Base-by-base conservation (phyloP, 2,113 vertebrate species). In the Neopipo cinnamomea region DNA sequence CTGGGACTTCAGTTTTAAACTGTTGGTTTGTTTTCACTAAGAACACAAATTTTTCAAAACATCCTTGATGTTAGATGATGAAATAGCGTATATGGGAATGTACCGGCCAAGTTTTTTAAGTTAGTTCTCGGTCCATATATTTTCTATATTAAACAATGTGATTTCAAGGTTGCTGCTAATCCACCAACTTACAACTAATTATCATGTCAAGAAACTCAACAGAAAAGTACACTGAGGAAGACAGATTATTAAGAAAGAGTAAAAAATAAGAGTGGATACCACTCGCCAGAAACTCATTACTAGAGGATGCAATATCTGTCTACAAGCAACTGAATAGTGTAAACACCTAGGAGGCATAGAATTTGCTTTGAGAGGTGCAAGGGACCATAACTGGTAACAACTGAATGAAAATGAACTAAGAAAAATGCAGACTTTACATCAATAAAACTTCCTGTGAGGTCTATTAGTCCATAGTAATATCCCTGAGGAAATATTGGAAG, bases 391-490 rank as follows among this genome's bases (percentile, higher is more conserved):
- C 52, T 49, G 55, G 42, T 35, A 85, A 55, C 47, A 91, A 73
- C 3, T 1, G 53, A 80, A 88, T 70, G 31, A 78, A 94, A 94
- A 95, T 89, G 30, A 94, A 25, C 39, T 49, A 27, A 84, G 78
- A 79, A 75, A 90, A 93, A 90, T 87, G 8, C 46, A 91, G 81
- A 52, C 42, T 80, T 95, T 77, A 53, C 28, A 61, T 67, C 67
- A 77, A 50, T 52, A 82, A 95, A 89, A 39, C 91, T 93, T 97
- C 44, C 47, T 92, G 41, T 80, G 88, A 62, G 71, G 67, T 78
- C 67, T 93, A 46, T 92, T 93, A 91, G 58, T 70, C 71, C 61
- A 11, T 66, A 63, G 37, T 18, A 78, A 78, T 67, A 58, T 91
- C 88, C 49, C 73, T 0, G 1, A 82, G 84, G 94, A 88, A n/a